Conservation (phyloP, 35 echinoderm and acorn worm genomes). For the Lytechinus variegatus region DNA sequence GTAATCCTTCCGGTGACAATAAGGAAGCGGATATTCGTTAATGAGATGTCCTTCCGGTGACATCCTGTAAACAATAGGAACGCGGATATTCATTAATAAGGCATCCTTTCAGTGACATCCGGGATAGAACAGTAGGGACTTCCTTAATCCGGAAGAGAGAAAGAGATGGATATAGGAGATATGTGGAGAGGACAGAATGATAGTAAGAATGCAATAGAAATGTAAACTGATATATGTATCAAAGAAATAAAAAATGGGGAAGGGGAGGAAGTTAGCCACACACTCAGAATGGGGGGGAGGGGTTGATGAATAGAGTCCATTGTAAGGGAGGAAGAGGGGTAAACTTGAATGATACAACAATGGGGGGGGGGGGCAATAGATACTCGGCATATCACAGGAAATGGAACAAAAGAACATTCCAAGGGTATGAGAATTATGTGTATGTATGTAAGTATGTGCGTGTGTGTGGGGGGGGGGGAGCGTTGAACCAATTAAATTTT, state of each 20-base stretch:
- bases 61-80: too few relatives aligned
- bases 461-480: too few relatives aligned
- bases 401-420: background rate
- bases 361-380: background rate
- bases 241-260: background rate
- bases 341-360: background rate
- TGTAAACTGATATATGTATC: background rate
- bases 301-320: background rate
- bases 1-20: too few relatives aligned
- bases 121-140: too few relatives aligned
- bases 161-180: too few relatives aligned
- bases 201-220: too few relatives aligned
- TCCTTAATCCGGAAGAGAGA: too few relatives aligned
- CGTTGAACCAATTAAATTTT: background rate
- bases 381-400: background rate
- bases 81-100: too few relatives aligned
- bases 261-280: background rate
- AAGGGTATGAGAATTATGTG: background rate
- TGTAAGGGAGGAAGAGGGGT: background rate
- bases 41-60: too few relatives aligned
- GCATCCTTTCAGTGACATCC: too few relatives aligned
- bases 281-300: background rate
- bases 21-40: too few relatives aligned
- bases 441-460: constrained; percentile 14
- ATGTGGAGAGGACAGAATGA: too few relatives aligned